phyloP scores from a whole-genome alignment of 2,113 vertebrate genomes.

The Phoxinus phoxinus region DNA sequence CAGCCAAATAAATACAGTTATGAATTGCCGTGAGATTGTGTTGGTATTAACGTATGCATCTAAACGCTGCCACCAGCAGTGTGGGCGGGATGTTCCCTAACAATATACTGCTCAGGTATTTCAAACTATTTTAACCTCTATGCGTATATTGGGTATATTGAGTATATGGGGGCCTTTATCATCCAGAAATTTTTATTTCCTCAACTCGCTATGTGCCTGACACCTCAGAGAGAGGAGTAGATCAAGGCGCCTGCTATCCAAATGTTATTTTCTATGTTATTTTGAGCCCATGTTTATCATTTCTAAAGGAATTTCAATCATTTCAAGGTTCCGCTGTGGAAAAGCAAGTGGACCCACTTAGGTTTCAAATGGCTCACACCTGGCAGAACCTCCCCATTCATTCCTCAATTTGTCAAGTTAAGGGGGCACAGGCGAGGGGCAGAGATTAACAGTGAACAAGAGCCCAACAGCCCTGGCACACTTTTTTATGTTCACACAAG shows the following conservation, averaged over 20 bases:
- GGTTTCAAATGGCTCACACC: background rate
- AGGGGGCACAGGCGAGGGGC: background rate
- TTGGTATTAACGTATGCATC: too few species aligned
- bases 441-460: background rate
- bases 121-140: too few species aligned
- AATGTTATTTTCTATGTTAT: constrained; percentile 17
- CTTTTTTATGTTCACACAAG: background rate
- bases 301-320: background rate
- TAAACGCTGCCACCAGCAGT: too few species aligned
- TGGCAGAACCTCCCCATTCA: background rate
- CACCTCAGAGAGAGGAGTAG: background rate
- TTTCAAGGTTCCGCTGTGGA: background rate
- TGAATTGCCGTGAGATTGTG: too few species aligned
- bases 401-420: background rate
- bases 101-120: too few species aligned
- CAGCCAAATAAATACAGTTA: too few species aligned
- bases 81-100: too few species aligned
- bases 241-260: constrained; percentile 7
- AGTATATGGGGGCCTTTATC: background rate
- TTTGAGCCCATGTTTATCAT: constrained; percentile 26
- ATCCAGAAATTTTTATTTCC: background rate
- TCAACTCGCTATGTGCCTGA: background rate
- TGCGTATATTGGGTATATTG: too few species aligned
- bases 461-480: background rate
- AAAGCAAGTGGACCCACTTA: background rate